Base-by-base conservation (phyloP, 2,888 invertebrate genomes). In the Eudasyphora cyanicolor region DNA sequence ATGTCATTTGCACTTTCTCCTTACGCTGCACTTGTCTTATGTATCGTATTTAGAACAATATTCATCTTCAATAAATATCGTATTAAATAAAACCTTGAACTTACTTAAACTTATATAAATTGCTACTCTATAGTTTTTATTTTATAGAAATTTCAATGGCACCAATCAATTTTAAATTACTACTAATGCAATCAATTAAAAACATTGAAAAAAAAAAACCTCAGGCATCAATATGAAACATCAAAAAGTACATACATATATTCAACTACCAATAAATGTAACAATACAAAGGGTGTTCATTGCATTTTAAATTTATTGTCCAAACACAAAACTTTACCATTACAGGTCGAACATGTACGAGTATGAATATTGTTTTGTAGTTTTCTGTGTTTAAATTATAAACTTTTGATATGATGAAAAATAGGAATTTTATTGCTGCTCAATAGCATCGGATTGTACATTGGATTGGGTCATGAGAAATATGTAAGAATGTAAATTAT, bases 111-210 rank as follows among this genome's bases (percentile, higher is more conserved):
- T n/a, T n/a, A n/a, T 38, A 45, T 45, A 45, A 35, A 32, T 35
- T 49, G 49, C n/a, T n/a, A n/a, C n/a, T n/a, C n/a, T n/a, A n/a
- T n/a, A n/a, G n/a, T n/a, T n/a, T n/a, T n/a, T n/a, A n/a, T n/a
- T n/a, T 64, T 2, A 45, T 51, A 35, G 64, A 24, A 64, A 35
- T 51, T n/a, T 27, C 10, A 14, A 70, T 32, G 49, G 57, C 57
- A 19, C 32, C 38, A 62, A 76, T 80, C 51, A 76, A 80, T 80
- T 70, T 62, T 51, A 80, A 51, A 75, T 76, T 70, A 38, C 51
- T 38, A 45, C 51, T 27, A 51, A 17, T 67, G n/a, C 14, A 62
- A 70, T 70, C 51, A 32, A 69, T 74, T 69, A 29, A 67, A 79
- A 74, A 57, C n/a, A 17, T 14, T 54, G n/a, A n/a, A n/a, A n/a